A percentile compares a stretch with the other conserved stretches of the same genome.
These are phyloP conservation scores for Emydura subglobosa DNA, from an alignment of 2,113 vertebrate genomes.

Conservation along the genomic window DNA sequence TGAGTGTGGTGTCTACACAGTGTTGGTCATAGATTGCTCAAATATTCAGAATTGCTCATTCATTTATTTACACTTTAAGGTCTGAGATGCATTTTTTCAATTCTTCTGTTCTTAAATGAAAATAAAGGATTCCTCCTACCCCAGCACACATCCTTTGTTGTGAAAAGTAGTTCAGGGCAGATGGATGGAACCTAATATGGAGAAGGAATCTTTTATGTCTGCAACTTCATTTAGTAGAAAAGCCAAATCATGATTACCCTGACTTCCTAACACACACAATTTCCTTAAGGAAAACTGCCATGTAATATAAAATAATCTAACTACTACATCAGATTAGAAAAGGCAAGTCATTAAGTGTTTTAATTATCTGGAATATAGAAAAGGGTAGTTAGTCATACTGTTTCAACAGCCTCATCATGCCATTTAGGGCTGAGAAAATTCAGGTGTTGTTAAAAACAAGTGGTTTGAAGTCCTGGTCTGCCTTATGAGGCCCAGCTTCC, in stretches of 20 bases:
- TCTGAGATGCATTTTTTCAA: neutral
- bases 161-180: neutral
- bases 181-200: neutral
- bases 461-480: neutral
- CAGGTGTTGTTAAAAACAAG: neutral
- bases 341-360: accelerated
- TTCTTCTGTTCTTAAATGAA: neutral
- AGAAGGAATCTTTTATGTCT: neutral
- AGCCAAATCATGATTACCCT: neutral
- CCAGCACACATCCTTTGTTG: neutral
- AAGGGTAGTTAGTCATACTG: neutral
- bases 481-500: neutral
- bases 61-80: neutral
- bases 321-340: neutral
- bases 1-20: neutral
- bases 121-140: neutral
- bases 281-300: neutral
- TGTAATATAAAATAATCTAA: neutral
- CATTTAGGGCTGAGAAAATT: neutral
- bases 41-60: neutral
- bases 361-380: neutral
- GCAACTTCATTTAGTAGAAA: neutral
- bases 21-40: neutral
- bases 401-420: neutral
- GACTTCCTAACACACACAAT: neutral